Evolutionary conservation across 2,797 vertebrate species (phyloP).

Genomic region (Danio aesculapii): DNA sequence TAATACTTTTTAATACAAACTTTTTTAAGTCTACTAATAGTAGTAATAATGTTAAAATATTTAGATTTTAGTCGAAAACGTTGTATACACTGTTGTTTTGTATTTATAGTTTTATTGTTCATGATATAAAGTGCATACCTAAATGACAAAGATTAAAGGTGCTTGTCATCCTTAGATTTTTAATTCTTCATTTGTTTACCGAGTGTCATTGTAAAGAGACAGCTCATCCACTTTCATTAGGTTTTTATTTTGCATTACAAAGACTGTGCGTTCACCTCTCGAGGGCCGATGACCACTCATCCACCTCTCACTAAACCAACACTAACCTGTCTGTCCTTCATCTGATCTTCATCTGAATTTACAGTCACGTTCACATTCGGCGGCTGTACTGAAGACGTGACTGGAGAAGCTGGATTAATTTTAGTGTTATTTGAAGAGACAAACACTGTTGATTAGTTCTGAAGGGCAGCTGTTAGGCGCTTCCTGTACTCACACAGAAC

Average conservation of each 20-base stretch:
- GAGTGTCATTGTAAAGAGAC: constrained; percentile 44
- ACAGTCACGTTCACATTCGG: constrained; percentile 51
- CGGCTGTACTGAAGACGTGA: constrained; percentile 56
- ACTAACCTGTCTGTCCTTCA: constrained; percentile 32
- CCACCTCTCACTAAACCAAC: constrained; percentile 57
- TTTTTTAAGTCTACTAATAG: no score
- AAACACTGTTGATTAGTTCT: constrained; percentile 25
- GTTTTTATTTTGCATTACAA: constrained; percentile 70
- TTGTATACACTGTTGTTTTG: background rate
- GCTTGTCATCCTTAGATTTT: constrained; percentile 21
- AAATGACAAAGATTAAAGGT: constrained; percentile 26
- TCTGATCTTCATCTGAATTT: constrained; percentile 66
- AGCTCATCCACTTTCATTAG: constrained; percentile 59
- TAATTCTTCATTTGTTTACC: constrained; percentile 32
- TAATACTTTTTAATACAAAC: no score
- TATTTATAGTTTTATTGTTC: background rate
- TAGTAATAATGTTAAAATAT: no score
- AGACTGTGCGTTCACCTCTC: constrained; percentile 66
- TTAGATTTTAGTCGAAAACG: no score
- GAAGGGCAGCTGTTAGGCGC: constrained; percentile 22
- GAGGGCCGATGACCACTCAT: constrained; percentile 68
- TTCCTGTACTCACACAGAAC: constrained; percentile 30
- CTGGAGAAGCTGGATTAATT: constrained; percentile 25
- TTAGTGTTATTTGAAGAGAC: constrained; percentile 13
- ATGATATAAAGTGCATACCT: constrained; percentile 5